Evolutionary conservation across 2,113 vertebrate genomes (phyloP).

Genomic region (Apus apus): DNA sequence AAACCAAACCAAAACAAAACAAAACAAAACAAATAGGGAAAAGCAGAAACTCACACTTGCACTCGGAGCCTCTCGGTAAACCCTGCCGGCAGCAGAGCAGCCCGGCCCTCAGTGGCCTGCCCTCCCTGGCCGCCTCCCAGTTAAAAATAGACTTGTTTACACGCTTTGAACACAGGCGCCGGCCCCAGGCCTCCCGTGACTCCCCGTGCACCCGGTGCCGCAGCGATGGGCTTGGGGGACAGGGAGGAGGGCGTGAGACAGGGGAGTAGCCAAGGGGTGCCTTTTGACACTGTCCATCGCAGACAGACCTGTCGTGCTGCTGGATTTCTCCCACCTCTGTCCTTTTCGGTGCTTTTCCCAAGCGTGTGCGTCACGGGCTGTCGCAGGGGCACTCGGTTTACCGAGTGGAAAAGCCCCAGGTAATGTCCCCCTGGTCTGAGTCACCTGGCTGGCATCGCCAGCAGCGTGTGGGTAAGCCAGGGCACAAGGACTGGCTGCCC

Average conservation of each 20-base stretch:
- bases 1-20: too few species aligned
- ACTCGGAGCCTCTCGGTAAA: background rate
- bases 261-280: background rate
- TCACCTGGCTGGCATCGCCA: fast-evolving
- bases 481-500: background rate
- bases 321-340: background rate
- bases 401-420: background rate
- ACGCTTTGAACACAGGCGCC: fast-evolving
- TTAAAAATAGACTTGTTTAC: conserved; percentile 73
- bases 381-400: fast-evolving
- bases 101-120: background rate
- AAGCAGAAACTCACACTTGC: background rate
- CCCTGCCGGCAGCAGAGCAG: background rate
- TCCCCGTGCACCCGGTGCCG: background rate
- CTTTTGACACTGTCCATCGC: background rate
- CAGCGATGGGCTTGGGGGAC: background rate
- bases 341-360: background rate
- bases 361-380: background rate
- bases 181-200: background rate
- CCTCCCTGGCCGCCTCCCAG: background rate
- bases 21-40: background rate
- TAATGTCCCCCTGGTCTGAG: background rate
- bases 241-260: fast-evolving
- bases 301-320: background rate
- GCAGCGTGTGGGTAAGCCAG: fast-evolving